These are phyloP conservation scores for Nerophis ophidion DNA, from an alignment of 2,113 vertebrate species.

Conservation along the genomic window DNA sequence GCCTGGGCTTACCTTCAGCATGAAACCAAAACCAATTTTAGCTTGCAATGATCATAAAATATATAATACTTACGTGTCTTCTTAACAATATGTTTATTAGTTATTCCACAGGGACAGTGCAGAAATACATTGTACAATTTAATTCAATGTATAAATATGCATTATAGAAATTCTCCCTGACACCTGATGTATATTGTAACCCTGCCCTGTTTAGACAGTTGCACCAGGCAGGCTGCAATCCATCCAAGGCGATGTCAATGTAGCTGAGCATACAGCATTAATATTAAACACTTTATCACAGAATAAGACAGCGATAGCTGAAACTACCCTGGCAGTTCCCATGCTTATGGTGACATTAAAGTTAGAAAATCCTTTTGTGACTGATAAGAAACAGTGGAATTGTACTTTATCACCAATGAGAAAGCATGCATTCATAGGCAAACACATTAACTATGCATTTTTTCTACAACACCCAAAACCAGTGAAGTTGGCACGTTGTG, in stretches of 20 bases:
- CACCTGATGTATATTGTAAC: constrained; percentile 37
- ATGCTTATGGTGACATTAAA: constrained; percentile 25
- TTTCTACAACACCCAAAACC: not conserved
- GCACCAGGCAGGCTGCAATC: constrained; percentile 42
- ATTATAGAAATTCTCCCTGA: constrained; percentile 31
- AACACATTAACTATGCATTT: not conserved
- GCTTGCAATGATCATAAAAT: constrained; percentile 21
- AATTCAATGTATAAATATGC: constrained; percentile 29
- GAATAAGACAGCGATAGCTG: constrained; percentile 37
- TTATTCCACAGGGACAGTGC: constrained; percentile 19
- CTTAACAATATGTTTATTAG: constrained; percentile 20
- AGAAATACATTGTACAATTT: constrained; percentile 23
- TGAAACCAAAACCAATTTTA: constrained; percentile 19
- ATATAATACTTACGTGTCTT: constrained; percentile 19
- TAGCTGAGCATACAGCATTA: constrained; percentile 50
- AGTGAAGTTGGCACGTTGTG: too few species aligned
- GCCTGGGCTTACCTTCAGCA: constrained; percentile 8
- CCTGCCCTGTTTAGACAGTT: constrained; percentile 32
- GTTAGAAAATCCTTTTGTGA: constrained; percentile 14
- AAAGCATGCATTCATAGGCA: not conserved
- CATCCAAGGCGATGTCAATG: constrained; percentile 59
- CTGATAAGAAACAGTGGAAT: constrained; percentile 11
- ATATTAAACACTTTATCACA: constrained; percentile 47
- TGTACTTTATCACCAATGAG: constrained; percentile 12
- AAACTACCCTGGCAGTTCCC: constrained; percentile 22